Evolutionary conservation across 2,888 invertebrate species (phyloP).

Genomic region (Operophtera brumata): DNA sequence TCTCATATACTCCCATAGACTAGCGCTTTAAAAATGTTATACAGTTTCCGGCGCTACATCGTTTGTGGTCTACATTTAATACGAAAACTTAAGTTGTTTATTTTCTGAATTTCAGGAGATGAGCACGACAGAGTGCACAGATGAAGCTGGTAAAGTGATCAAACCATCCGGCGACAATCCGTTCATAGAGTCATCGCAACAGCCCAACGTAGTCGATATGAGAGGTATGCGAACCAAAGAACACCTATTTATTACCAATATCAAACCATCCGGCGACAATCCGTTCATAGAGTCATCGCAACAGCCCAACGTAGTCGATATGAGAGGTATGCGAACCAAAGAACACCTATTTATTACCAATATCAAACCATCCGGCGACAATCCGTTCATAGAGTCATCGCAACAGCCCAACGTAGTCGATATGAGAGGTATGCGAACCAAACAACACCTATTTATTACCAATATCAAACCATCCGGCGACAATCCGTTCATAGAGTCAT

Average conservation of each 20-base stretch:
- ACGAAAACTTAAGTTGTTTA: background rate
- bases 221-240: slow-evolving; percentile 83
- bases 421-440: slow-evolving; percentile 88
- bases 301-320: slow-evolving; percentile 94
- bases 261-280: slow-evolving; percentile 91
- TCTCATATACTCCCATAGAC: too few species aligned
- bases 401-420: slow-evolving; percentile 95
- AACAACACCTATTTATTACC: background rate
- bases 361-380: slow-evolving; percentile 89
- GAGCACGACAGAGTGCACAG: slow-evolving; percentile 86
- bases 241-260: background rate
- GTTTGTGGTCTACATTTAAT: too few species aligned
- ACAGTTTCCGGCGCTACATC: too few species aligned
- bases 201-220: slow-evolving; percentile 95
- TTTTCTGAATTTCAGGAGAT: slow-evolving; percentile 82
- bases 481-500: slow-evolving; percentile 95
- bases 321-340: slow-evolving; percentile 86
- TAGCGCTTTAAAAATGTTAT: too few species aligned
- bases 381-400: slow-evolving; percentile 94
- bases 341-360: background rate
- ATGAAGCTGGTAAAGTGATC: slow-evolving; percentile 88
- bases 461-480: slow-evolving; percentile 88
- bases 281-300: slow-evolving; percentile 94
- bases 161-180: slow-evolving; percentile 94
- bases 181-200: slow-evolving; percentile 92